A percentile compares a stretch with the other conserved stretches of the same genome.
Evolutionary conservation across 2,113 vertebrate species (phyloP).

Genomic region (Bujurquina vittata): DNA sequence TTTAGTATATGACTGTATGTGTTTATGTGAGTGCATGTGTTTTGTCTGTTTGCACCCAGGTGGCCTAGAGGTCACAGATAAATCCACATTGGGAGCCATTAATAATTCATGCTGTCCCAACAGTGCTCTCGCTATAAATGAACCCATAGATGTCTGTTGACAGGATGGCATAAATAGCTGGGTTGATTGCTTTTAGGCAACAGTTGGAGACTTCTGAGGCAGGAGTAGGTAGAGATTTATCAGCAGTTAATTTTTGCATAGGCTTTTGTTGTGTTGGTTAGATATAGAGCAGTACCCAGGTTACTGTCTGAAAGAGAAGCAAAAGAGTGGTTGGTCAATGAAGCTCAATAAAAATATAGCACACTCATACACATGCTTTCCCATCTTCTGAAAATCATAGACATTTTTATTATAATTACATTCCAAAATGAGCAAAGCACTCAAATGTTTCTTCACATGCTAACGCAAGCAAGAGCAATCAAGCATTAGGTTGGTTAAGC

Average conservation of each 20-base stretch:
- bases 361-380: conserved; percentile 1
- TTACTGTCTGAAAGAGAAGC: conserved; percentile 4
- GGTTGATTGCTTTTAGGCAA: conserved; percentile 60
- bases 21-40: conserved; percentile 8
- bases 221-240: conserved; percentile 34
- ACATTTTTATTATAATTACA: not conserved
- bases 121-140: conserved; percentile 76
- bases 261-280: conserved; percentile 16
- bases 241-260: conserved; percentile 35
- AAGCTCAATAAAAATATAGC: conserved; percentile 23
- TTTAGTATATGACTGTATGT: conserved; percentile 42
- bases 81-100: conserved; percentile 71
- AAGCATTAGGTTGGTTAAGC: conserved; percentile 17
- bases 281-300: conserved; percentile 21
- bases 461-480: not conserved
- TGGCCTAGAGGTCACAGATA: conserved; percentile 76
- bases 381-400: not conserved
- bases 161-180: conserved; percentile 50
- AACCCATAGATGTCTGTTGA: conserved; percentile 48
- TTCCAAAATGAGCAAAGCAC: not conserved
- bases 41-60: conserved; percentile 56
- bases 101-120: conserved; percentile 78
- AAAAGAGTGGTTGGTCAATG: not conserved
- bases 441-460: conserved; percentile 22
- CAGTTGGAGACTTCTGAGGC: conserved; percentile 38